Conservation (phyloP, 2,113 vertebrate genomes). For the Microtus montanus region DNA sequence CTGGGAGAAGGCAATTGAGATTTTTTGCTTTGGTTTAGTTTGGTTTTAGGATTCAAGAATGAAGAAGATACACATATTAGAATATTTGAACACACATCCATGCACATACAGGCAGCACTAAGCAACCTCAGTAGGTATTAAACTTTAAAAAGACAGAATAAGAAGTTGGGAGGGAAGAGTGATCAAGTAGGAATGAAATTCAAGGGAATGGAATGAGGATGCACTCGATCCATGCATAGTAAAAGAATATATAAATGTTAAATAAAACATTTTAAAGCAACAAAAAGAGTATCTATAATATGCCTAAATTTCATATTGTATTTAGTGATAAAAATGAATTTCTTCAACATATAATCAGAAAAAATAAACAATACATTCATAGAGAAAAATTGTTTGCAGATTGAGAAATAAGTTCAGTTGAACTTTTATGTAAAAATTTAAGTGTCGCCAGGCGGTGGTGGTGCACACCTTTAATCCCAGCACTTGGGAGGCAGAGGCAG, state of each 20-base stretch:
- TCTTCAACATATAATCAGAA: background rate
- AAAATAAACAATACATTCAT: background rate
- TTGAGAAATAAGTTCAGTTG: constrained; percentile 3
- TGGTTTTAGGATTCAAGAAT: background rate
- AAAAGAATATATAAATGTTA: background rate
- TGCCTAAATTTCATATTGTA: background rate
- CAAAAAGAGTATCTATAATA: background rate
- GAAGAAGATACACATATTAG: background rate
- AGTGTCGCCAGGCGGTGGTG: too few relatives aligned
- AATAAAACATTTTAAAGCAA: background rate
- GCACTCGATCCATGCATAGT: too few relatives aligned
- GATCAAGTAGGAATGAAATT: too few relatives aligned
- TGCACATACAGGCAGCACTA: background rate
- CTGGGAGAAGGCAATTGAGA: background rate
- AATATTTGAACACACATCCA: too few relatives aligned
- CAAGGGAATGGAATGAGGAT: too few relatives aligned
- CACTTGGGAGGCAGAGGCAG: too few relatives aligned
- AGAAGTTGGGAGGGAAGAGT: too few relatives aligned
- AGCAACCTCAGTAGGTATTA: background rate
- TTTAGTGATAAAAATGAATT: background rate
- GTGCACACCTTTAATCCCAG: too few relatives aligned
- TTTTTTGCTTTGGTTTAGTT: background rate
- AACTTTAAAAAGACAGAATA: background rate
- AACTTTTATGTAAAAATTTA: background rate
- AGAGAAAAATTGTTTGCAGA: background rate